Evolutionary conservation across 2,888 invertebrate genomes (phyloP), one percentile per base, ranked within the genome.

Genomic region (Dynastes tityus): DNA sequence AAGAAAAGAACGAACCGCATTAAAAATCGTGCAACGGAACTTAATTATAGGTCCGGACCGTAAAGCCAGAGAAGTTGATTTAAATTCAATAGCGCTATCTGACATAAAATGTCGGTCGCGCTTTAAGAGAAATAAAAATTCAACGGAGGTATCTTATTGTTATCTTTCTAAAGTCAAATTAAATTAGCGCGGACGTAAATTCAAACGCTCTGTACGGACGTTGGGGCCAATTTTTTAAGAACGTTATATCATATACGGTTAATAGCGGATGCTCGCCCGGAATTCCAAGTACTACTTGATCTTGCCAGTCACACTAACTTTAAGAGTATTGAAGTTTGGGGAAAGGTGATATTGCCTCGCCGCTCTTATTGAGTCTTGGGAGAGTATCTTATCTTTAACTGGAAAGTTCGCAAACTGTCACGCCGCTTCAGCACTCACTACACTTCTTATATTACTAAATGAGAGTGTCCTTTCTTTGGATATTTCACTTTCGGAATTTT

Each of bases 301-400:
- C 78, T 78, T 64, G 78, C 78, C 78, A 73, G 78, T 78, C 78
- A 73, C 73, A 78, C 73, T 51, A 71, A 61, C 64, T 71, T 73
- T 73, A 64, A 78, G 78, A 78, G 73, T 71, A 78, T 78, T 78
- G 78, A 78, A 78, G 78, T 78, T 70, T 55, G 78, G 61, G 27
- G 64, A 51, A 78, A 73, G 77, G 78, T 78, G 78, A 78, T 78
- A 78, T 55, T 53, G 37, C 64, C 16, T 22, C 55, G 22, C 5
- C 67, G 76, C 51, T 67, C 68, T 76, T 67, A 76, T 76, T 67
- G 67, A 76, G 76, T 64, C 40, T 22, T 68, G 65, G 32, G 40
- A n/a, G 53, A 58, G 76, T 76, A 45, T 76, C 67, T 74, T 74
- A 61, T 67, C 76, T 64, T 51, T 37, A 40, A 51, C 22, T 16